These are phyloP conservation scores for Peromyscus aztecus DNA, from an alignment of 2,797 vertebrate genomes.

Conservation along the genomic window DNA sequence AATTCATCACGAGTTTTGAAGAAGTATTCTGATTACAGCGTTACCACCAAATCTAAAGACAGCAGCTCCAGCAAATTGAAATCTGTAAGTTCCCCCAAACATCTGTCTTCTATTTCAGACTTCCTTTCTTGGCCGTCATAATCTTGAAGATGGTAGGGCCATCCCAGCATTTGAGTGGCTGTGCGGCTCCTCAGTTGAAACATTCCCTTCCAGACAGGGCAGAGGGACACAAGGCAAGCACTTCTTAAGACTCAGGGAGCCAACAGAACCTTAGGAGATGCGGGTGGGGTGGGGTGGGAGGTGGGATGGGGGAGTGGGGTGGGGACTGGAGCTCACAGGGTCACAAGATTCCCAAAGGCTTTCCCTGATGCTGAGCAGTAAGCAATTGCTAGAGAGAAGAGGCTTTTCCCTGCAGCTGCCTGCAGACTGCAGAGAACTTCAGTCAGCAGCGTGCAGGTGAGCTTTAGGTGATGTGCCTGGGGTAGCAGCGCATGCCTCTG, in stretches of 20 bases:
- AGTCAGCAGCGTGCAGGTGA: neutral
- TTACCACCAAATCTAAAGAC: neutral
- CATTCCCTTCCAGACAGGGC: neutral
- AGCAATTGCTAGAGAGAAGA: neutral
- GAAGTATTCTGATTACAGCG: neutral
- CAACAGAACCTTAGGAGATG: neutral
- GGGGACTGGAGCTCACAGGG: neutral
- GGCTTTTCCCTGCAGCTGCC: neutral
- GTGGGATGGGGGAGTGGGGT: neutral
- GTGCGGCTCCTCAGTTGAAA: neutral
- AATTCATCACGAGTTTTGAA: neutral
- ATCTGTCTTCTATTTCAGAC: neutral
- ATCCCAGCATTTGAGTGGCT: neutral
- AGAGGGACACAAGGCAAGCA: neutral
- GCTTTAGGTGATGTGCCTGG: neutral
- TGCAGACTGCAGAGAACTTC: neutral
- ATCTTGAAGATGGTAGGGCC: neutral
- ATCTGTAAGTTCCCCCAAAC: neutral
- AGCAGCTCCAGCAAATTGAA: neutral
- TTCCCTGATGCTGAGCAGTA: neutral
- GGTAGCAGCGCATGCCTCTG: neutral
- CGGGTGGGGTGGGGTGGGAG: neutral
- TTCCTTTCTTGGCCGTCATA: neutral
- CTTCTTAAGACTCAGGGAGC: neutral
- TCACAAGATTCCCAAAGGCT: neutral